Base-by-base conservation (phyloP, 2,797 vertebrate species). In the Girardinus metallicus region DNA sequence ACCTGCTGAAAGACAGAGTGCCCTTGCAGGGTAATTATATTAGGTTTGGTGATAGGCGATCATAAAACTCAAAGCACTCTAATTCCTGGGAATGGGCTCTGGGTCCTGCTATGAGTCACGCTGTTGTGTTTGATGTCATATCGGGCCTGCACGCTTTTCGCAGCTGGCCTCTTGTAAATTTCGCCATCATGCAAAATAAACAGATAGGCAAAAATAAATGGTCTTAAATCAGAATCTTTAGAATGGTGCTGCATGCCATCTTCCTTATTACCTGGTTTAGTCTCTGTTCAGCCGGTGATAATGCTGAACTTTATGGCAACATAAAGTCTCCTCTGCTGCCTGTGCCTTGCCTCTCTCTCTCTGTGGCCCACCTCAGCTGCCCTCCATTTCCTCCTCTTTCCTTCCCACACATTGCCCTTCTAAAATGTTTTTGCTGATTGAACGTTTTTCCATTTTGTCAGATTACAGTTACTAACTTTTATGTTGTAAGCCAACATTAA, bases 1-100 rank as follows among this genome's bases (percentile, higher is more conserved):
- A 12, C 75, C 89, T 85, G 89, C 94, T 95, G 94, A 96, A 96
- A 95, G 95, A 96, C 95, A 77, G 85, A 92, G 90, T 94, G 95
- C 92, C 96, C 96, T 96, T 96, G 96, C 88, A 73, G 91, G 90
- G 92, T 96, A 96, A 96, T 96, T 96, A 96, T 96, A 96, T 96
- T 95, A 94, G 92, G 94, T 93, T 94, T 91, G 91, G 93, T 87
- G 92, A 95, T 95, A 92, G 87, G 86, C 89, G 92, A 94, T 94
- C 95, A 94, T 96, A 96, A 96, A 96, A 95, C 94, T 93, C 94
- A 93, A 94, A 95, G 91, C 91, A 95, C 94, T 96, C 94, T 95
- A 95, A 95, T 96, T 95, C 95, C 94, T 95, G 90, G 93, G 90
- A 95, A 96, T 95, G 94, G 95, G 94, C 94, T 95, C 94, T 91